Conservation (phyloP, 2,113 vertebrate genomes). For the Mormyrus iriodes region DNA sequence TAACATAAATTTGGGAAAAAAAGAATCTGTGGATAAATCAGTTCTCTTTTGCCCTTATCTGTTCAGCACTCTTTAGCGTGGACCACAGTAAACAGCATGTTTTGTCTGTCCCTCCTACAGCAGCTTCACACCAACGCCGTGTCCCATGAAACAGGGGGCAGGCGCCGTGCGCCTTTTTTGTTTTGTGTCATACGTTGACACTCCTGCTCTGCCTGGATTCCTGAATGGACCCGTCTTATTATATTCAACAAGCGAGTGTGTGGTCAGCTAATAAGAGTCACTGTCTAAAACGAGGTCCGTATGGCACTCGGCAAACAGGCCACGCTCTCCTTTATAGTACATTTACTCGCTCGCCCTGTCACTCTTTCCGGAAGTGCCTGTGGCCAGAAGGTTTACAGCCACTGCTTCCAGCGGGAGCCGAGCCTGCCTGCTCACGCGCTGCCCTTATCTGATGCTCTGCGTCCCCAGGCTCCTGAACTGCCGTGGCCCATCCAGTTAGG, state of each 20-base stretch:
- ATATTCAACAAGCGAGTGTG: not conserved
- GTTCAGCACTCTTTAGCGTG: not conserved
- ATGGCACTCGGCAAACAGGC: not conserved
- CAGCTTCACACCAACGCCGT: not conserved
- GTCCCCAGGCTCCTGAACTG: constrained; percentile 28
- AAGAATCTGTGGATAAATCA: not conserved
- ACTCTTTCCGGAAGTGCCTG: not conserved
- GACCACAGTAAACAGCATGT: constrained; percentile 4
- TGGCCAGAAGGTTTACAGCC: not conserved
- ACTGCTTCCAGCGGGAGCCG: not conserved
- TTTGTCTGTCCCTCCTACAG: not conserved
- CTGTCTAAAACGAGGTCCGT: not conserved
- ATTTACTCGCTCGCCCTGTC: not conserved
- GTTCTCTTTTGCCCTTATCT: not conserved
- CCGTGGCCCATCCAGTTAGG: not conserved
- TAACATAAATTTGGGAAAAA: not conserved
- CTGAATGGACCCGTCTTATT: not conserved
- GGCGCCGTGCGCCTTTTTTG: constrained; percentile 11
- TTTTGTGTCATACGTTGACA: not conserved
- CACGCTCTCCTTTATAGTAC: not conserved
- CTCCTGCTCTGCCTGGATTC: not conserved
- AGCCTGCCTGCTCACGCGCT: not conserved
- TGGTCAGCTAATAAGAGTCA: not conserved
- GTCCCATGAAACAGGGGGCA: constrained; percentile 11
- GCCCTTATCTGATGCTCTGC: constrained; percentile 30